Conservation (phyloP, 2,797 vertebrate species). For the Aplochiton taeniatus region DNA sequence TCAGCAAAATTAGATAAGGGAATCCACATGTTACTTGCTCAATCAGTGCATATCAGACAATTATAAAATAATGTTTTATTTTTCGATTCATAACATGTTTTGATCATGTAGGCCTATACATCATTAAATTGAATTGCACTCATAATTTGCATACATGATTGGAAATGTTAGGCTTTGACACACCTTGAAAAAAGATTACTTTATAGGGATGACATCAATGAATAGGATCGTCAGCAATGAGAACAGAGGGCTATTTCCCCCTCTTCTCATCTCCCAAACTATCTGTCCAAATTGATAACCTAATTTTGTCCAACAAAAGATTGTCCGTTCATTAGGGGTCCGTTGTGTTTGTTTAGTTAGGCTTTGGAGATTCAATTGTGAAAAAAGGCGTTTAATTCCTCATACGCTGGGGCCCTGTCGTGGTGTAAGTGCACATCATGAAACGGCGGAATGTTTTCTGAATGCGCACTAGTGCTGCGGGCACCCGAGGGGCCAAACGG, state of each 20-base stretch:
- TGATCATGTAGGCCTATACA: constrained; percentile 61
- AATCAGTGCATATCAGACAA: constrained; percentile 58
- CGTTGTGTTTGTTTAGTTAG: neutral
- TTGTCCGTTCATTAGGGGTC: too few relatives aligned
- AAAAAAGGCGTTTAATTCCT: constrained; percentile 97
- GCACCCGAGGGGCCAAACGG: constrained; percentile 85
- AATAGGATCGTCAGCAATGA: constrained; percentile 57
- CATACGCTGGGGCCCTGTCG: constrained; percentile 89
- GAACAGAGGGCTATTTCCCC: constrained; percentile 28
- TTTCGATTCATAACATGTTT: constrained; percentile 59
- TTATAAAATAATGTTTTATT: constrained; percentile 71
- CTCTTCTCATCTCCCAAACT: constrained; percentile 22
- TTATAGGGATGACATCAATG: constrained; percentile 63
- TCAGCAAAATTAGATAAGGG: too few relatives aligned
- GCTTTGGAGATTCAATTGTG: constrained; percentile 80
- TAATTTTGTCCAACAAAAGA: constrained; percentile 3
- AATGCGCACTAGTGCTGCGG: constrained; percentile 84
- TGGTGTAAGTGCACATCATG: constrained; percentile 91
- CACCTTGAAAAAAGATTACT: constrained; percentile 58
- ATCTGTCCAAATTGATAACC: constrained; percentile 32
- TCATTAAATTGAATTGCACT: constrained; percentile 59
- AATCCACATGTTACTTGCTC: constrained; percentile 15
- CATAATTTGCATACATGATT: constrained; percentile 63
- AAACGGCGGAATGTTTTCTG: constrained; percentile 89
- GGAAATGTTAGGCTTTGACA: constrained; percentile 49